A percentile compares a stretch with the other conserved stretches of the same genome.
These are phyloP conservation scores for Temnothorax unifasciatus DNA, from an alignment of 2,888 invertebrate species.

Conservation along the genomic window DNA sequence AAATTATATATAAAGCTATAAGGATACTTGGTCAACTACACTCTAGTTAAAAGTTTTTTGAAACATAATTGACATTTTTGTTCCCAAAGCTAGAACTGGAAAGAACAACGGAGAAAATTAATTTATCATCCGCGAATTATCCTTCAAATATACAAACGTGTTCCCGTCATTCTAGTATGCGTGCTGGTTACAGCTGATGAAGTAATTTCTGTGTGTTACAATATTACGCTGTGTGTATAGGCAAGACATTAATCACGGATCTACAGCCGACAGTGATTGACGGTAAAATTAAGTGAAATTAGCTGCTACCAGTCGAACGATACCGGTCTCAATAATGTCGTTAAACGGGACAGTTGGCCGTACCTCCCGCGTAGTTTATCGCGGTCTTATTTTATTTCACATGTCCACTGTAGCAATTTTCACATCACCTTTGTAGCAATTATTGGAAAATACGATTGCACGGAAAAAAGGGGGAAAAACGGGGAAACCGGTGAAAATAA, in stretches of 20 bases:
- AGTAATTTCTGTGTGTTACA: slow-evolving; percentile 26
- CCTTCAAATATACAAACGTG: not conserved
- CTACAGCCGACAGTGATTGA: not conserved
- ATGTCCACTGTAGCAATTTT: not conserved
- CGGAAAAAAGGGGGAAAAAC: not conserved
- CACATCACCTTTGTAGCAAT: not conserved
- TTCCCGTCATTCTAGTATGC: not conserved
- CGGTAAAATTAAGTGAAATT: slow-evolving; percentile 11
- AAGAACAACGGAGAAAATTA: not conserved
- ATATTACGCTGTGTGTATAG: slow-evolving; percentile 7
- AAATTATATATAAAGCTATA: not conserved
- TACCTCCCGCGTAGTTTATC: not conserved
- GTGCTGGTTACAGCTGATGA: not conserved
- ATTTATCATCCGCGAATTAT: not conserved
- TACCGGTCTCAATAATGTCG: not conserved
- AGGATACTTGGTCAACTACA: not conserved
- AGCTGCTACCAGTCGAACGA: not conserved
- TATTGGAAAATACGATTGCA: not conserved
- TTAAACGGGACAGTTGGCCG: not conserved
- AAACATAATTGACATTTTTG: not conserved
- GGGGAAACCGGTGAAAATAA: not conserved
- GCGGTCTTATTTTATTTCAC: not conserved
- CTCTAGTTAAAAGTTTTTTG: not conserved
- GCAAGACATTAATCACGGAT: not conserved
- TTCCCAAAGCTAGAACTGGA: not conserved